Percentiles rank a stretch among this genome's conserved stretches.
Evolutionary conservation across 2,797 vertebrate species (phyloP).

Genomic region (Tympanoctomys barrerae): DNA sequence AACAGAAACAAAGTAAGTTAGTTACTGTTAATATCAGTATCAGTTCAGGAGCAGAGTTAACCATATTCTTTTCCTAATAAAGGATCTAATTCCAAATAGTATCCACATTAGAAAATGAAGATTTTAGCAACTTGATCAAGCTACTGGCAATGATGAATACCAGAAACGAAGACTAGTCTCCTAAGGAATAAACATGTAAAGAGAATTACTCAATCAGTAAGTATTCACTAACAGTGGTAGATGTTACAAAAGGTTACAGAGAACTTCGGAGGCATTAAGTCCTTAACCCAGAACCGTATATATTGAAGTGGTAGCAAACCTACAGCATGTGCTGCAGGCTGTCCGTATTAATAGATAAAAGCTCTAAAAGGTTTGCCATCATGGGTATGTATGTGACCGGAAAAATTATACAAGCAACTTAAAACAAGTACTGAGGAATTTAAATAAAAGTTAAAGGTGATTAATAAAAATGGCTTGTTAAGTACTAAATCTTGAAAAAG

Average conservation of each 20-base stretch:
- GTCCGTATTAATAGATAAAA: not conserved
- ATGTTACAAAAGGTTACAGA: conserved; percentile 24
- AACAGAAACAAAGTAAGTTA: conserved; percentile 48
- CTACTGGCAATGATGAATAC: not conserved
- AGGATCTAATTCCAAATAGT: conserved; percentile 24
- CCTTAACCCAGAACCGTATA: conserved; percentile 26
- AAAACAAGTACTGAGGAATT: conserved; percentile 57
- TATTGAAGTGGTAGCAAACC: not conserved
- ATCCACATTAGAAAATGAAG: conserved; percentile 8
- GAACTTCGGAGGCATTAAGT: not conserved
- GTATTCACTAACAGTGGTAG: conserved; percentile 18
- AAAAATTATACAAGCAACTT: conserved; percentile 15
- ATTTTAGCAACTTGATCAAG: conserved; percentile 50
- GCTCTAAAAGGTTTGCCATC: not conserved
- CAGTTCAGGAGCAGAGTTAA: conserved; percentile 46
- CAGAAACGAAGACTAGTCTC: not conserved
- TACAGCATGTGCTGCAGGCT: not conserved
- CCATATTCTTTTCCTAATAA: conserved; percentile 12
- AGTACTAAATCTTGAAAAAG: conserved; percentile 39
- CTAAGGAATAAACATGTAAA: conserved; percentile 20
- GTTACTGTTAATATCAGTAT: conserved; percentile 20
- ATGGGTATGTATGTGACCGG: not conserved
- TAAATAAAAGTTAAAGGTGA: conserved; percentile 39
- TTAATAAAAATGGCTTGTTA: conserved; percentile 24
- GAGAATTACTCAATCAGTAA: conserved; percentile 53